phyloP scores from a whole-genome alignment of 2,797 vertebrate genomes.

The Diglossa cyanea region DNA sequence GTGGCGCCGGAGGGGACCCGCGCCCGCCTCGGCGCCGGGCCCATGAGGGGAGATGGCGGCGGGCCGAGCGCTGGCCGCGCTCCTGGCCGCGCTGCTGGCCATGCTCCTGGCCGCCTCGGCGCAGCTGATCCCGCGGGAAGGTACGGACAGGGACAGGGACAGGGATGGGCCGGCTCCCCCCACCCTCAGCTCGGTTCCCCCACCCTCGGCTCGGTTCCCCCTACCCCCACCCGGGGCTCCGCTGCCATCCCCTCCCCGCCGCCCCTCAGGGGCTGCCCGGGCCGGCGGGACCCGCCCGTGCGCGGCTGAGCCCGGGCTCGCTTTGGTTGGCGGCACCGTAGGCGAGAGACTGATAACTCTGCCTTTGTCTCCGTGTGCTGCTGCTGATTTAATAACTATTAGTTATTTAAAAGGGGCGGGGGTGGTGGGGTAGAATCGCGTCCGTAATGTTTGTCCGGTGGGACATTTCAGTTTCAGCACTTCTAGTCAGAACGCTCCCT shows the following conservation, averaged over 20 bases:
- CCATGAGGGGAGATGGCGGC: constrained; percentile 15
- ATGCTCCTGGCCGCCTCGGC: neutral
- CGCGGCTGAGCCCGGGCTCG: neutral
- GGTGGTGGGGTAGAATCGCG: neutral
- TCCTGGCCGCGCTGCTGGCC: neutral
- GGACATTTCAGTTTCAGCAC: accelerated
- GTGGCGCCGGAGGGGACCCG: neutral
- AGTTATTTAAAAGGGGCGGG: neutral
- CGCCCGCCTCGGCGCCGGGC: neutral
- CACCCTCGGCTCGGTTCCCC: neutral
- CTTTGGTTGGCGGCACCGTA: neutral
- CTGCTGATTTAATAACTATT: neutral
- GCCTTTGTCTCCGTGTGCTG: neutral
- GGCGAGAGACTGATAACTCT: neutral
- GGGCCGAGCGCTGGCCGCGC: neutral
- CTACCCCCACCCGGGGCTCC: neutral
- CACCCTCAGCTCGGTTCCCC: neutral
- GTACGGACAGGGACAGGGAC: neutral
- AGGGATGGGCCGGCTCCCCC: neutral
- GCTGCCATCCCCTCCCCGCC: neutral
- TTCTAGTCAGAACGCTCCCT: accelerated
- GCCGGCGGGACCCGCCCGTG: neutral
- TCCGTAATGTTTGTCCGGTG: neutral
- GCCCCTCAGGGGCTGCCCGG: neutral
- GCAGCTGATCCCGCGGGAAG: neutral